Conservation (phyloP, 2,888 invertebrate genomes). For the Melieria crassipennis region DNA sequence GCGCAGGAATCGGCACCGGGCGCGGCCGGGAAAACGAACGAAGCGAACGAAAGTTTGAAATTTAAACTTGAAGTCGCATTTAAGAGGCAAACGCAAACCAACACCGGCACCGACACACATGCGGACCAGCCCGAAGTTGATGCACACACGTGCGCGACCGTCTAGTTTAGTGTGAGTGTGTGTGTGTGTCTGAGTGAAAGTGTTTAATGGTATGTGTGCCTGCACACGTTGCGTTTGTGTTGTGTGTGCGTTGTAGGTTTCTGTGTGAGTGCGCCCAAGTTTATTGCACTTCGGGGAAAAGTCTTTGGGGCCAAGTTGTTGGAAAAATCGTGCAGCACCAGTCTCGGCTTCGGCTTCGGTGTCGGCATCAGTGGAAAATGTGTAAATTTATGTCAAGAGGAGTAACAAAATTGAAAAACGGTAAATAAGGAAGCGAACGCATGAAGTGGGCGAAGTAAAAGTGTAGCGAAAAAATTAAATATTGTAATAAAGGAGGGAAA, state of each 20-base stretch:
- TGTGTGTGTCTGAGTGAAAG: not conserved
- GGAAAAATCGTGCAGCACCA: conserved; percentile 12
- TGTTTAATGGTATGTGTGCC: not conserved
- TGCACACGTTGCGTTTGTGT: not conserved
- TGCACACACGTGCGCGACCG: conserved; percentile 16
- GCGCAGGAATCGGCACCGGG: not conserved
- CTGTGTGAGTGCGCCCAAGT: not conserved
- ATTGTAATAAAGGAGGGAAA: not conserved
- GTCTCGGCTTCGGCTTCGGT: not conserved
- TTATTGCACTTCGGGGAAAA: conserved; percentile 18
- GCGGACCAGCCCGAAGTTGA: not conserved
- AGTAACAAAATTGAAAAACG: not conserved
- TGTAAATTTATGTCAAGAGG: conserved; percentile 11
- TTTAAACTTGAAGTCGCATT: not conserved
- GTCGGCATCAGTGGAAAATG: not conserved
- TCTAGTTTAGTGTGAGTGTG: conserved; percentile 2
- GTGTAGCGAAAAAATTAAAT: not conserved
- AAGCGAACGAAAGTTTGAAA: not conserved
- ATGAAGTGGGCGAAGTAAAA: not conserved
- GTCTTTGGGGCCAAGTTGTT: conserved; percentile 4
- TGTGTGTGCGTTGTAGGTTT: not conserved
- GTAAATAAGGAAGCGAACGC: not conserved
- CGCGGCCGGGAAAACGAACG: not conserved
- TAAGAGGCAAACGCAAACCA: conserved; percentile 29
- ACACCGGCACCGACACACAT: conserved; percentile 21